phyloP scores from a whole-genome alignment of 2,888 invertebrate species.

The Neoaliturus tenellus region DNA sequence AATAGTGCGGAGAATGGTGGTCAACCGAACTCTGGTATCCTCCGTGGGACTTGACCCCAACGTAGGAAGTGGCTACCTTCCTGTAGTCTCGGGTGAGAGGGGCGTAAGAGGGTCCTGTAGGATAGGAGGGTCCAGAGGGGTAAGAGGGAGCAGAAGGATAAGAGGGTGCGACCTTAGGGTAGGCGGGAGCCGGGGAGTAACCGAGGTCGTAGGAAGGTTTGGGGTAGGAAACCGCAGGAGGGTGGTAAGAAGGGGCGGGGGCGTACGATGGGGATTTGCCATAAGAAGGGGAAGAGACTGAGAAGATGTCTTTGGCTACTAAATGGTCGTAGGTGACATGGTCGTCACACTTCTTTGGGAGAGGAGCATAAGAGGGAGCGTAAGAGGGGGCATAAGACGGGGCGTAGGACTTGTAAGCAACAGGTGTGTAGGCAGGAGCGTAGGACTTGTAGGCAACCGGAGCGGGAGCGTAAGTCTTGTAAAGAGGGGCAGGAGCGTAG shows the following conservation, averaged over 20 bases:
- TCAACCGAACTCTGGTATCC: slow-evolving; percentile 18
- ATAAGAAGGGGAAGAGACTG: slow-evolving; percentile 2
- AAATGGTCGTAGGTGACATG: slow-evolving; percentile 3
- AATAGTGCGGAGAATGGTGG: background rate
- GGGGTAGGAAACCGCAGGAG: background rate
- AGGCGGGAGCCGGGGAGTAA: background rate
- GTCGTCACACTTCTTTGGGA: slow-evolving; percentile 17
- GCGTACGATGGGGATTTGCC: slow-evolving; percentile 18
- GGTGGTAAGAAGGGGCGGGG: background rate
- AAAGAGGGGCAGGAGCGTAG: background rate
- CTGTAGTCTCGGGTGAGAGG: slow-evolving; percentile 1
- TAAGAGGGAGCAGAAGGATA: background rate
- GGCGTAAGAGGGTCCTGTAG: background rate
- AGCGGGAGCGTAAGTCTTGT: background rate
- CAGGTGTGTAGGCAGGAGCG: background rate
- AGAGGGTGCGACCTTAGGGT: background rate
- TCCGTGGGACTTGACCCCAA: slow-evolving; percentile 70
- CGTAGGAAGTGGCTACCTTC: slow-evolving; percentile 65
- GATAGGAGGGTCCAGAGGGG: slow-evolving; percentile 4
- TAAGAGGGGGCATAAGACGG: slow-evolving; percentile 4
- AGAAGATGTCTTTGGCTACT: background rate
- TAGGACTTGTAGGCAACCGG: background rate
- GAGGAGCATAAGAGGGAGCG: background rate
- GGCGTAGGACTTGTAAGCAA: background rate
- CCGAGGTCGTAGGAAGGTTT: background rate